These are phyloP conservation scores for Gouania willdenowi DNA, from an alignment of 2,797 vertebrate genomes.

Conservation along the genomic window DNA sequence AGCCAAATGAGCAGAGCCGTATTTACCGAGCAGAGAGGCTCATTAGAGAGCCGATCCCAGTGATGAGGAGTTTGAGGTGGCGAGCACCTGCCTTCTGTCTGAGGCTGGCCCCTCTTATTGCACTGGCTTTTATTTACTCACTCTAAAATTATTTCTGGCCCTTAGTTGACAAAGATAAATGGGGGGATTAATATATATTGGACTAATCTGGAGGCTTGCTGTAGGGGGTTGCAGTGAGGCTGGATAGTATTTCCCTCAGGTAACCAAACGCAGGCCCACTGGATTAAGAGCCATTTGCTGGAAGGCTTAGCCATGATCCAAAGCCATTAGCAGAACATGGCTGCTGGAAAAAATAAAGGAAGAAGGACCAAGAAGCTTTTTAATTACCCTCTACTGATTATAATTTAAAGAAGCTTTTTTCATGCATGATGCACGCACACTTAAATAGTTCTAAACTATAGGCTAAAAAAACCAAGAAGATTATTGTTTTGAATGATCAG, in stretches of 20 bases:
- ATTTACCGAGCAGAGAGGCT: conserved; percentile 78
- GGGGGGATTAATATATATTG: conserved; percentile 90
- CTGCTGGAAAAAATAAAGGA: conserved; percentile 59
- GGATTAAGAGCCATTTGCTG: conserved; percentile 98
- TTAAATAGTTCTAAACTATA: no score
- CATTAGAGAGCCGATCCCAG: conserved; percentile 80
- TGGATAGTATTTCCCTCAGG: conserved; percentile 97
- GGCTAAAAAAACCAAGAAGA: no score
- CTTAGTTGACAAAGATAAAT: conserved; percentile 83
- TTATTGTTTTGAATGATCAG: background rate
- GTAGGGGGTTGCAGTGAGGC: conserved; percentile 73
- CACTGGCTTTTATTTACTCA: conserved; percentile 86
- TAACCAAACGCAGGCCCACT: conserved; percentile 86
- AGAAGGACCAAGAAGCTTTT: conserved; percentile 65
- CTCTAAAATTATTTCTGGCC: conserved; percentile 84
- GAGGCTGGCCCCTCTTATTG: conserved; percentile 74
- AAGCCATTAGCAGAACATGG: conserved; percentile 87
- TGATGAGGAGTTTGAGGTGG: conserved; percentile 76
- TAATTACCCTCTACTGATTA: conserved; percentile 78
- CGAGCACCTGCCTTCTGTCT: conserved; percentile 86
- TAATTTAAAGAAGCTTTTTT: conserved; percentile 52
- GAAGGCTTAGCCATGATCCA: conserved; percentile 89
- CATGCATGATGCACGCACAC: conserved; percentile 5
- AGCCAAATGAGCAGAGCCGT: conserved; percentile 63
- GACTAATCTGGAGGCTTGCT: conserved; percentile 84